Percentiles rank a stretch among this genome's conserved stretches.
Conservation (phyloP, 2,113 vertebrate genomes). For the Neoarius graeffei region DNA sequence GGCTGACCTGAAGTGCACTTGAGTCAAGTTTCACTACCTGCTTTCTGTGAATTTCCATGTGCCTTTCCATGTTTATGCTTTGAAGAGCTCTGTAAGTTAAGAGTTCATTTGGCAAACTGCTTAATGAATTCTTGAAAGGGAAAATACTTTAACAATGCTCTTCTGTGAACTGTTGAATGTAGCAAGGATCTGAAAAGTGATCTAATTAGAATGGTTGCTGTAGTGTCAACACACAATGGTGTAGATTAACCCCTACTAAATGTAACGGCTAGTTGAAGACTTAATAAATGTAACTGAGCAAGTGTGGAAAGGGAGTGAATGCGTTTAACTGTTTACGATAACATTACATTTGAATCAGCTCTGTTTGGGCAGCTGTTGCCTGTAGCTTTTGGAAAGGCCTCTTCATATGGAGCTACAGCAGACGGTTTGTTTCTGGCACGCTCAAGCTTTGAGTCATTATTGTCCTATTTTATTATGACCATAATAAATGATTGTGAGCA, state of each 20-base stretch:
- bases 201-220: slow-evolving; percentile 7
- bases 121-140: slow-evolving; percentile 6
- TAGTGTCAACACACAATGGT: background rate
- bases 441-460: slow-evolving; percentile 67
- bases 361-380: slow-evolving; percentile 73
- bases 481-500: slow-evolving; percentile 73
- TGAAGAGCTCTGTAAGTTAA: slow-evolving; percentile 59
- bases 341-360: slow-evolving; percentile 64
- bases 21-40: slow-evolving; percentile 61
- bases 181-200: slow-evolving; percentile 29
- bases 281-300: slow-evolving; percentile 48
- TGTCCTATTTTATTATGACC: slow-evolving; percentile 76
- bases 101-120: slow-evolving; percentile 52
- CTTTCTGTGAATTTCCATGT: slow-evolving; percentile 36
- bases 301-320: slow-evolving; percentile 57
- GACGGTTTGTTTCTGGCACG: slow-evolving; percentile 71
- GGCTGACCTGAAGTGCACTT: slow-evolving; percentile 51
- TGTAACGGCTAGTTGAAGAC: slow-evolving; percentile 1
- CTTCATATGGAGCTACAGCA: slow-evolving; percentile 63
- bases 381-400: slow-evolving; percentile 75
- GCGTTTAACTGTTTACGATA: slow-evolving; percentile 63
- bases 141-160: background rate
- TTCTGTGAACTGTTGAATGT: slow-evolving; percentile 16
- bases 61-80: slow-evolving; percentile 40
- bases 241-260: background rate